Evolutionary conservation across 1,140 invertebrate genomes (phyloP).

Genomic region (Ladona fulva): DNA sequence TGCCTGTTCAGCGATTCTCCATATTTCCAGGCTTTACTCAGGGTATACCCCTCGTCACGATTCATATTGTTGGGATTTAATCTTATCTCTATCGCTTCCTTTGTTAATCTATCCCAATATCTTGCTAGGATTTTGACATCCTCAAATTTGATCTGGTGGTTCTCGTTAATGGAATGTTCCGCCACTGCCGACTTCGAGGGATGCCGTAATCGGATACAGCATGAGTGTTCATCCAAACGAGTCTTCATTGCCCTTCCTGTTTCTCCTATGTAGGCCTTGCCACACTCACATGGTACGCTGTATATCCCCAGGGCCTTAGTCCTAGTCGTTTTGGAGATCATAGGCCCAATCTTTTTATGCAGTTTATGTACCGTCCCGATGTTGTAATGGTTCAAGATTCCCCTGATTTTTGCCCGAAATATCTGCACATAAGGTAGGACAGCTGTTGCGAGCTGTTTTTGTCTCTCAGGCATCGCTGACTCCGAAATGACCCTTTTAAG

Average conservation of each 20-base stretch:
- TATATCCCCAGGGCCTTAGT: not conserved
- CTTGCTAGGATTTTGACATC: not conserved
- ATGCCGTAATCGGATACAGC: not conserved
- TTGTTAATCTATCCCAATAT: not conserved
- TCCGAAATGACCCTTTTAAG: too few species aligned
- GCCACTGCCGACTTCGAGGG: not conserved
- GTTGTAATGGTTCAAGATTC: too few species aligned
- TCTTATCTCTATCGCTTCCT: not conserved
- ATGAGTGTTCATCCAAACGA: not conserved
- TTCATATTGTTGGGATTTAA: not conserved
- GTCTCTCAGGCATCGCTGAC: too few species aligned
- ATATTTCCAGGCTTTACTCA: too few species aligned
- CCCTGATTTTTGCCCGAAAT: too few species aligned
- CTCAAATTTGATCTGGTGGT: not conserved
- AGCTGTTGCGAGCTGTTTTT: too few species aligned
- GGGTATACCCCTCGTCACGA: too few species aligned
- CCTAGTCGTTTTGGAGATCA: not conserved
- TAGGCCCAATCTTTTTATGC: not conserved
- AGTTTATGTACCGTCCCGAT: not conserved
- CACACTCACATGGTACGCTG: not conserved
- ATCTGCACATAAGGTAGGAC: too few species aligned
- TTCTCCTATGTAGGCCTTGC: not conserved
- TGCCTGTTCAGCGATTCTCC: too few species aligned
- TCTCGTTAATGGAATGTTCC: not conserved
- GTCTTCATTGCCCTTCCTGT: not conserved